A percentile compares a stretch with the other conserved stretches of the same genome.
Evolutionary conservation across 2,888 invertebrate genomes (phyloP).

Genomic region (Hirtodrosophila alboralis): DNA sequence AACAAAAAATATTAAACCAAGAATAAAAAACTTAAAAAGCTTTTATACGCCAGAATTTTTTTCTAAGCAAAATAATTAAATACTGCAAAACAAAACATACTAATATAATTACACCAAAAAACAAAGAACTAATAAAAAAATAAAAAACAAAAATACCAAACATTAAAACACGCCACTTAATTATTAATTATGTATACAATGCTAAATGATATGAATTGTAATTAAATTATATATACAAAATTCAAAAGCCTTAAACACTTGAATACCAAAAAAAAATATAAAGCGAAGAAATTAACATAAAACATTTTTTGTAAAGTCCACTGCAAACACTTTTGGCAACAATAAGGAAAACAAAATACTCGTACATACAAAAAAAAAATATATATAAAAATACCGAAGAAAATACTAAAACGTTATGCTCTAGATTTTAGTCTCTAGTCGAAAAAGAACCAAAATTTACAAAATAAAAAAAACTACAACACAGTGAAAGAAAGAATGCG

Average conservation of each 20-base stretch:
- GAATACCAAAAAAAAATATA: slow-evolving; percentile 34
- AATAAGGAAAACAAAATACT: slow-evolving; percentile 18
- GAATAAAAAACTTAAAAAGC: slow-evolving; percentile 55
- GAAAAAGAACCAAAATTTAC: slow-evolving; percentile 76
- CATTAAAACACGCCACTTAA: slow-evolving; percentile 39
- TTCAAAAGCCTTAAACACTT: slow-evolving; percentile 53
- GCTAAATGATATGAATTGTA: slow-evolving; percentile 35
- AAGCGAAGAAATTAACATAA: too few species aligned
- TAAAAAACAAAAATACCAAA: slow-evolving; percentile 24
- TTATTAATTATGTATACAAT: slow-evolving; percentile 41
- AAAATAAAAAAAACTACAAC: slow-evolving; percentile 31
- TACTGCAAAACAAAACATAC: slow-evolving; percentile 31
- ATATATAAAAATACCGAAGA: slow-evolving; percentile 9
- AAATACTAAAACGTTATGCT: slow-evolving; percentile 60
- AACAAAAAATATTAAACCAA: slow-evolving; percentile 7
- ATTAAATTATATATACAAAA: slow-evolving; percentile 39
- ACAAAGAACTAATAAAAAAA: slow-evolving; percentile 27
- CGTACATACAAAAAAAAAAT: too few species aligned
- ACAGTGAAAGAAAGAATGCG: slow-evolving; percentile 24
- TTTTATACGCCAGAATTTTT: slow-evolving; percentile 75
- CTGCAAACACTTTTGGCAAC: slow-evolving; percentile 30
- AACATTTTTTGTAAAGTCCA: slow-evolving; percentile 53
- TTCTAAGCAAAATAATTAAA: slow-evolving; percentile 59
- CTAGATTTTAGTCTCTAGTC: slow-evolving; percentile 61
- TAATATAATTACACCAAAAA: slow-evolving; percentile 30